phyloP scores from a whole-genome alignment of 2,797 vertebrate species.

The Gorsachius magnificus region DNA sequence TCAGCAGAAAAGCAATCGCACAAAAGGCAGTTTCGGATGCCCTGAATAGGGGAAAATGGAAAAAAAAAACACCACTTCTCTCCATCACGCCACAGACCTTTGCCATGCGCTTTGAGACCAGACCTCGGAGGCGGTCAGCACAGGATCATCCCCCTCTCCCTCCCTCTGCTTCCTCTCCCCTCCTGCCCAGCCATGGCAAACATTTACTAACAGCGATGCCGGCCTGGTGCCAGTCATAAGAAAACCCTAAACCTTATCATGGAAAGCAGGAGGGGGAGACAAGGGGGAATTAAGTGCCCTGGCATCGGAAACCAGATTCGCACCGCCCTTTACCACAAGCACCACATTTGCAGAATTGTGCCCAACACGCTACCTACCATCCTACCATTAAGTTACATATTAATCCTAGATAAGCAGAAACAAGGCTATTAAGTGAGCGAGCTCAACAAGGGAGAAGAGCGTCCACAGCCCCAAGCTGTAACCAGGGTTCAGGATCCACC shows the following conservation, averaged over 20 bases:
- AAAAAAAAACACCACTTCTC: background rate
- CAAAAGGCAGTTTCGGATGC: background rate
- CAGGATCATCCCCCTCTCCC: background rate
- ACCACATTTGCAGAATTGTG: background rate
- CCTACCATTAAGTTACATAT: constrained; percentile 62
- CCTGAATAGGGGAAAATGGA: accelerated
- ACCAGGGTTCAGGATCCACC: background rate
- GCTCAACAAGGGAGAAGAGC: constrained; percentile 46
- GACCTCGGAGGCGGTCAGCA: background rate
- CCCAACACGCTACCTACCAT: background rate
- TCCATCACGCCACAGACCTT: accelerated
- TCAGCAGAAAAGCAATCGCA: background rate
- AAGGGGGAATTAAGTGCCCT: background rate
- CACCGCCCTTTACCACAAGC: background rate
- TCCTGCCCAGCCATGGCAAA: background rate
- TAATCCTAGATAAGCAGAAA: constrained; percentile 68
- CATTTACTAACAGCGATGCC: background rate
- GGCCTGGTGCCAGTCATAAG: background rate
- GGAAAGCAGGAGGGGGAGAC: background rate
- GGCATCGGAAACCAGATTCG: background rate
- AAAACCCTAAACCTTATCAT: background rate
- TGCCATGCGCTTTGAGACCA: accelerated
- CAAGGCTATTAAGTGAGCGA: constrained; percentile 14
- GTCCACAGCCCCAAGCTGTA: background rate
- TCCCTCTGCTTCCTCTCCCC: background rate